These are phyloP conservation scores for Drosophila murphyi DNA, from an alignment of 1,140 invertebrate species.

Conservation along the genomic window DNA sequence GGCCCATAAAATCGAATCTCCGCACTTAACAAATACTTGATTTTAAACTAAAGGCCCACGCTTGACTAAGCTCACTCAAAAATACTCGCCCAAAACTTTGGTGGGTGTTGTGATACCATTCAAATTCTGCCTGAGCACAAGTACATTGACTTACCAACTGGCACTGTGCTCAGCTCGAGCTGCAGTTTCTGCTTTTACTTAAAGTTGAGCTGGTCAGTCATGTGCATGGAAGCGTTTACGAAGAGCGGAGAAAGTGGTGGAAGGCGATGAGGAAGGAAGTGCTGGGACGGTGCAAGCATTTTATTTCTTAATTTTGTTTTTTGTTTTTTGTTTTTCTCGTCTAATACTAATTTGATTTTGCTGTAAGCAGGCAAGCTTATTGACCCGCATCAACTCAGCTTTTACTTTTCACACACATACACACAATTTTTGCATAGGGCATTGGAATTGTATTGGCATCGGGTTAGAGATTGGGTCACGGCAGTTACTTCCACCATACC, in stretches of 20 bases:
- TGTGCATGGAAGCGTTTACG: conserved; percentile 65
- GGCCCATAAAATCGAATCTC: conserved; percentile 56
- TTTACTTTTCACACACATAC: conserved; percentile 37
- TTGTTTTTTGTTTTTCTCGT: conserved; percentile 62
- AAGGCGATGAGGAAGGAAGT: neutral
- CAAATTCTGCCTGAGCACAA: conserved; percentile 35
- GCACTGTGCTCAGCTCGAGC: conserved; percentile 35
- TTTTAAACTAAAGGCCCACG: conserved; percentile 64
- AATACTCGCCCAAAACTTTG: conserved; percentile 49
- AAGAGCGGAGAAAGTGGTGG: conserved; percentile 19
- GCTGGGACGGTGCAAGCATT: conserved; percentile 50
- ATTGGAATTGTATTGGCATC: conserved; percentile 10
- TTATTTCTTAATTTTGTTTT: conserved; percentile 80
- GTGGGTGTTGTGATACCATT: conserved; percentile 23
- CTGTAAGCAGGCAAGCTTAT: conserved; percentile 67
- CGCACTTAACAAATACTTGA: conserved; percentile 71
- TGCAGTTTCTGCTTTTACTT: conserved; percentile 51
- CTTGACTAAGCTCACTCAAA: conserved; percentile 62
- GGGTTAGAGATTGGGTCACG: conserved; percentile 37
- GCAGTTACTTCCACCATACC: conserved; percentile 27
- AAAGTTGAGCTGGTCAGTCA: conserved; percentile 77
- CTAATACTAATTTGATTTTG: conserved; percentile 79
- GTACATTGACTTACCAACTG: conserved; percentile 62
- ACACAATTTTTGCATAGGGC: conserved; percentile 66
- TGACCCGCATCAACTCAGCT: conserved; percentile 63